Evolutionary conservation across 2,113 vertebrate species (phyloP), one percentile per base, ranked within the genome.

Genomic region (Felis chaus): DNA sequence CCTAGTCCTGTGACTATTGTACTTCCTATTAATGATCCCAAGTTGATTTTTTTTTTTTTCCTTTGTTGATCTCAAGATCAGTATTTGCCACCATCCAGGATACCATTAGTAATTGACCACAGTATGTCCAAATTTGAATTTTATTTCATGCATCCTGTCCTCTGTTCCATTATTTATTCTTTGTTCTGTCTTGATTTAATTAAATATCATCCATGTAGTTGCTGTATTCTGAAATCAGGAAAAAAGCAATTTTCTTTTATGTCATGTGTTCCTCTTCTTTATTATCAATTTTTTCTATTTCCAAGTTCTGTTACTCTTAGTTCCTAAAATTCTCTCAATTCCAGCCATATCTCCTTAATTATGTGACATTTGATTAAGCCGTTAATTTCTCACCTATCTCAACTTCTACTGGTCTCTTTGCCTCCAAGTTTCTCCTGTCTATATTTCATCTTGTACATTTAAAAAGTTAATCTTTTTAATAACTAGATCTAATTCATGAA

Each of bases 21-120:
- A 55, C 57, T 83, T 78, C 89, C 71, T 83, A 25, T 93, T 84
- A 96, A 89, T 89, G 85, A 89, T 39, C 29, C 45, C 8, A 82
- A 39, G 48, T 89, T 73, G 55, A 36, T 9, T 88, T 71, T 92
- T n/a, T 36, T 36, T 36, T 71, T 92, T n/a, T 68, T 27, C 25
- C 25, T 65, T 9, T 68, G 13, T 68, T 53, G 25, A 57, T 7
- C 69, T 66, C 45, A 16, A 82, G 5, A 39, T 91, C 12, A 55
- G 19, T 50, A 36, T 39, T 31, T 86, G 0, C 50, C 27, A 63
- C 41, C 73, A 7, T 89, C 66, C 15, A 8, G 33, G 36, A 61
- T 45, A 14, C 36, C 4, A 9, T 82, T 89, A 31, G 25, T 93
- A 61, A 78, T 88, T 93, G 33, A 84, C 18, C 33, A 23, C 19